These are phyloP conservation scores for Branchipolynoe longqiensis DNA, from an alignment of 2,888 invertebrate species.

Conservation along the genomic window DNA sequence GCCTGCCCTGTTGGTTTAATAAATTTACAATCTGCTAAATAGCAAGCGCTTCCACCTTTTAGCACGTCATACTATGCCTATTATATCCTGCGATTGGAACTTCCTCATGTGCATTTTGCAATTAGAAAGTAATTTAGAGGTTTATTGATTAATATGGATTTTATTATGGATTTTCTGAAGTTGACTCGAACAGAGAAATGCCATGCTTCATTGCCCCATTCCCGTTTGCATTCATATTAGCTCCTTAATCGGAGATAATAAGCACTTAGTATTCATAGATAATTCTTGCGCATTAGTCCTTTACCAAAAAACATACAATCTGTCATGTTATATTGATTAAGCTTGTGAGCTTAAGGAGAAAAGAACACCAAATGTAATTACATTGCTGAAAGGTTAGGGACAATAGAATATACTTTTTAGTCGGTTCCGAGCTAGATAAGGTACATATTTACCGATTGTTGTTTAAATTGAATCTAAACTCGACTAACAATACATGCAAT, in stretches of 20 bases:
- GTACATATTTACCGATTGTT: conserved; percentile 25
- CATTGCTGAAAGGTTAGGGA: conserved; percentile 9
- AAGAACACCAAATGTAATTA: conserved; percentile 13
- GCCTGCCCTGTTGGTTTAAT: too few species aligned
- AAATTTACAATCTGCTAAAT: too few species aligned
- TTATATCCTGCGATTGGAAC: too few species aligned
- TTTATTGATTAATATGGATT: conserved; percentile 20
- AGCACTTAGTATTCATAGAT: conserved; percentile 40
- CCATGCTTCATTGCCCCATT: background rate
- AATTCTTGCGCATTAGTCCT: conserved; percentile 20
- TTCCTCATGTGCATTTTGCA: background rate
- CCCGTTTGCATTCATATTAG: conserved; percentile 31
- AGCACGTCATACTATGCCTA: too few species aligned
- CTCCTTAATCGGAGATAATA: conserved; percentile 22
- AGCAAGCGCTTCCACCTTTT: too few species aligned
- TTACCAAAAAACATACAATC: conserved; percentile 3
- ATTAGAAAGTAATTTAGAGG: background rate
- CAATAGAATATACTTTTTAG: conserved; percentile 6
- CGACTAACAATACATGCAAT: conserved; percentile 10
- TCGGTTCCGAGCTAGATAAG: conserved; percentile 5
- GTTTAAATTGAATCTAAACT: conserved; percentile 12
- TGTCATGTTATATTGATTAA: conserved; percentile 20
- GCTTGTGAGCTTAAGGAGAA: conserved; percentile 5
- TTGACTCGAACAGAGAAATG: background rate
- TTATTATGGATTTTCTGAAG: conserved; percentile 8